Base-by-base conservation (phyloP, 2,113 vertebrate genomes). In the Hemichromis elongatus region DNA sequence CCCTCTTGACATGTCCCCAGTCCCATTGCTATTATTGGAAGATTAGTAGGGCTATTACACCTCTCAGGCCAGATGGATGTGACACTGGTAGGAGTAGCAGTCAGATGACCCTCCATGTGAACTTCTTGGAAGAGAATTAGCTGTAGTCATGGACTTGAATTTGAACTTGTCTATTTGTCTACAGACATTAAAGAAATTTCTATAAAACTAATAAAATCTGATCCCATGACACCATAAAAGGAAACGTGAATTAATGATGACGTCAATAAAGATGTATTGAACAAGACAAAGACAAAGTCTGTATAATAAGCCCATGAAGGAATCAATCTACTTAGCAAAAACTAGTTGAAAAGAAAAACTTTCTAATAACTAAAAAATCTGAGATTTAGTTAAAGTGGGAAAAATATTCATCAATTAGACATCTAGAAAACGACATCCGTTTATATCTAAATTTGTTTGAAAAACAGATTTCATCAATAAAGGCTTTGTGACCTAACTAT, bases 41-140 rank as follows among this genome's bases (percentile, higher is more conserved):
- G 92, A 96, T 96, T 95, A 96, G 91, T 85, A 91, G 90, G 84
- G 88, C 91, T 93, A 96, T 95, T 96, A 95, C 92, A 93, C 80
- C 91, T 90, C 92, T 82, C 86, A 84, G 89, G 92, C 93, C 92
- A 95, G 88, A 91, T 83, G 90, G 90, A 93, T 55, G 37, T 90
- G 91, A 93, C 90, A 89, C 56, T 68, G 82, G 80, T 59, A 86
- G 57, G 68, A 86, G 80, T 56, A 85, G 80, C 79, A 86, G 77
- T 40, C 63, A 37, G 56, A 83, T 73, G 84, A 88, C 54, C 83
- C 50, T 59, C 16, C 4, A 52, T 12, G 54, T 70, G 57, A 89
- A 83, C 83, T 83, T 85, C 79, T 81, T 54, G 13, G 53, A 81
- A n/a, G 54, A 88, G 89, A 91, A 86, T 80, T 83, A 80, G 82